Evolutionary conservation across 2,113 vertebrate species (phyloP).

Genomic region (Grammomys dolichurus): DNA sequence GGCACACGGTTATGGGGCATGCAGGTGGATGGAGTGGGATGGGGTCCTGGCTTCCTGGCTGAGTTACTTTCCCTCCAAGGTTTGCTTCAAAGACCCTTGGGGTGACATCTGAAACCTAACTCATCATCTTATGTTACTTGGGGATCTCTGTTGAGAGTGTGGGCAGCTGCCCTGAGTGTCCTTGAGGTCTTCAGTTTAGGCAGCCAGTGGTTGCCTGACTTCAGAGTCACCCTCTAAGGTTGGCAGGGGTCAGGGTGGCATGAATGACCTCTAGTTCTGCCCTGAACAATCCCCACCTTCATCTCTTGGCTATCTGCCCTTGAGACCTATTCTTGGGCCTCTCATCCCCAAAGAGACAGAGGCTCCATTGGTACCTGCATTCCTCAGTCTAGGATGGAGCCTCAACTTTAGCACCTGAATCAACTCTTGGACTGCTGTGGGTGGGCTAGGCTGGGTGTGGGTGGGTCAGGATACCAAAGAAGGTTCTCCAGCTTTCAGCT

Average conservation of each 20-base stretch:
- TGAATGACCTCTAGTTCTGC: neutral
- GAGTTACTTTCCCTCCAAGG: neutral
- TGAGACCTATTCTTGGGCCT: neutral
- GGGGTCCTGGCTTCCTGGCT: neutral
- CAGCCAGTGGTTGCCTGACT: neutral
- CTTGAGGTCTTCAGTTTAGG: neutral
- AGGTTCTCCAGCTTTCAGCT: neutral
- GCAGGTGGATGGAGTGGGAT: neutral
- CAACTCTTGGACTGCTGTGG: neutral
- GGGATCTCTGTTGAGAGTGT: neutral
- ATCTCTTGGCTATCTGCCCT: neutral
- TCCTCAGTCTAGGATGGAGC: neutral
- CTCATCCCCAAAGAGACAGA: neutral
- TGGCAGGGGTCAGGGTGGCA: neutral
- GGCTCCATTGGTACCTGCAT: neutral
- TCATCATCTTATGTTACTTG: neutral
- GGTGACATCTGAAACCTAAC: neutral
- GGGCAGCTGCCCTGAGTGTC: neutral
- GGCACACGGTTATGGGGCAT: neutral
- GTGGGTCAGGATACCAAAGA: neutral
- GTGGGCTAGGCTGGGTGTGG: neutral
- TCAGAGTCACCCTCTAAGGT: neutral
- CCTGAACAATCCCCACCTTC: neutral
- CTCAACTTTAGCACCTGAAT: conserved; percentile 27
- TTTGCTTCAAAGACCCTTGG: neutral